Evolutionary conservation across 2,888 invertebrate species (phyloP).

Genomic region (Drosophila picticornis): DNA sequence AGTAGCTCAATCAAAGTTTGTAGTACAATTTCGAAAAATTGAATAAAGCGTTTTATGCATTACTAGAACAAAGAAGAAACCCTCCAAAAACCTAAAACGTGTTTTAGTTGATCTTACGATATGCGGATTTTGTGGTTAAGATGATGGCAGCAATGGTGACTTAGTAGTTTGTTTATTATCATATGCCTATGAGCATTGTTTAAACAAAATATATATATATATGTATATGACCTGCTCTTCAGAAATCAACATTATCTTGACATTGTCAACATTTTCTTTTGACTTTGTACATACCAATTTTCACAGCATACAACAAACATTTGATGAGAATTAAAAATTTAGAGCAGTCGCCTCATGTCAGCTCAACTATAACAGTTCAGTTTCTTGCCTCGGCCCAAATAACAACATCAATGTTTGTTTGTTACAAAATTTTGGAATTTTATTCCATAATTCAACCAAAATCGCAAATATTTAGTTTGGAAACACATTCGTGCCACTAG

Average conservation of each 20-base stretch:
- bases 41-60: slow-evolving; percentile 70
- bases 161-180: neutral
- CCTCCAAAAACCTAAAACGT: slow-evolving; percentile 2
- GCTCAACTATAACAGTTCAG: slow-evolving; percentile 27
- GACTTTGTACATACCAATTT: neutral
- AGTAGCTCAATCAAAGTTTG: slow-evolving; percentile 71
- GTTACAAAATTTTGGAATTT: slow-evolving; percentile 40
- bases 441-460: slow-evolving; percentile 8
- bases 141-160: neutral
- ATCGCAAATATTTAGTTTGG: slow-evolving; percentile 21
- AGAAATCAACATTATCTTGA: neutral
- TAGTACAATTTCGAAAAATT: slow-evolving; percentile 65
- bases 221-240: neutral
- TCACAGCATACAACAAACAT: neutral
- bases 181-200: neutral
- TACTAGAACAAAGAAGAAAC: slow-evolving; percentile 39
- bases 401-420: slow-evolving; percentile 30
- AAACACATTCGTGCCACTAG: slow-evolving; percentile 31
- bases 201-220: neutral
- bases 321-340: neutral
- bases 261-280: neutral
- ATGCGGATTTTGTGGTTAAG: neutral
- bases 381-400: slow-evolving; percentile 46
- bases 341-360: neutral
- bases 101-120: neutral